These are phyloP conservation scores for Drosophila kurseongensis DNA, from an alignment of 1,140 invertebrate species.

Conservation along the genomic window DNA sequence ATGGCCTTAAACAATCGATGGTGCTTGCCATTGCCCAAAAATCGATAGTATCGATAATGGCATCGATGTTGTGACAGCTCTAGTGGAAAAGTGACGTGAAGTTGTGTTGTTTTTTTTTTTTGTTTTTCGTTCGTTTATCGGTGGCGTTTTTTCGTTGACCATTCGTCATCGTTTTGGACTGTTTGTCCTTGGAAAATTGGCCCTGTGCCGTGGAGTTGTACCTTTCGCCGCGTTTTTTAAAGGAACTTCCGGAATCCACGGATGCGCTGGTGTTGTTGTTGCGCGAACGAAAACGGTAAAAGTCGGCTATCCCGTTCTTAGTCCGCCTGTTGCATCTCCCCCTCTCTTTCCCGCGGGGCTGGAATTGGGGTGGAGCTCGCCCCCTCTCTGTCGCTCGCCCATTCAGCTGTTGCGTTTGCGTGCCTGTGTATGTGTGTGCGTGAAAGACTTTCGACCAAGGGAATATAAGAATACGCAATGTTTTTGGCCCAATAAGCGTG, in stretches of 20 bases:
- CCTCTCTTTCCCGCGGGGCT: constrained; percentile 37
- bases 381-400: constrained; percentile 28
- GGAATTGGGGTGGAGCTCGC: constrained; percentile 65
- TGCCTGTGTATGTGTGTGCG: constrained; percentile 28
- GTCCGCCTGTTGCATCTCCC: constrained; percentile 39
- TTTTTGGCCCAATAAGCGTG: constrained; percentile 9
- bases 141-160: constrained; percentile 36
- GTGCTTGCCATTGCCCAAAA: no score
- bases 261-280: constrained; percentile 4
- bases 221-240: constrained; percentile 6
- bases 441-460: constrained; percentile 19
- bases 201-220: constrained; percentile 6
- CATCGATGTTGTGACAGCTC: no score
- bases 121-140: constrained; percentile 41
- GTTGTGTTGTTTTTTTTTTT: constrained; percentile 34
- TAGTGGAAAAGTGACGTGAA: not conserved
- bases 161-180: constrained; percentile 40
- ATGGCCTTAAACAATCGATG: no score
- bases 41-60: no score
- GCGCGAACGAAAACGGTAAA: constrained; percentile 24
- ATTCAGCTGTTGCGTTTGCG: constrained; percentile 68
- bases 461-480: constrained; percentile 7
- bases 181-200: not conserved
- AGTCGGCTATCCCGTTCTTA: constrained; percentile 10
- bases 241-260: constrained; percentile 23